Base-by-base conservation (phyloP, 2,888 invertebrate genomes). In the Protula sp. region DNA sequence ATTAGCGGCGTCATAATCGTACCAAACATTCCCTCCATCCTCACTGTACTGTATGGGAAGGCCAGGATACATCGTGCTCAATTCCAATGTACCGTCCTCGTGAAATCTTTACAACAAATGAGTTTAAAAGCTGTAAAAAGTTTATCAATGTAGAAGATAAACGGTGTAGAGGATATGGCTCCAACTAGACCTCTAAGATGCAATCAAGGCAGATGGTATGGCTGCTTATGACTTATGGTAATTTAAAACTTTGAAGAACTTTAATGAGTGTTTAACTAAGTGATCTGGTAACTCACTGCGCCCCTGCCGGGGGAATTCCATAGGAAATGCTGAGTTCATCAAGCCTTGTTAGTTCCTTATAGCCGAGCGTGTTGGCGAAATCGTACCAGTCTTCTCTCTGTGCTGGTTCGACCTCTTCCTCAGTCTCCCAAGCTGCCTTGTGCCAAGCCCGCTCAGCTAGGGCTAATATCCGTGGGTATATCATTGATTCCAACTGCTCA, bases 361-460 rank as follows among this genome's bases (percentile, higher is more conserved):
- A 62, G 1, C 74, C 77, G 4, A 78, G 56, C 3, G 67, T 62
- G 58, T 68, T 68, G 22, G 74, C 71, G 69, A 77, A 78, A 19
- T 59, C 58, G 26, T 61, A 62, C 75, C 75, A 78, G 61, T 77
- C 75, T 14, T 58, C 48, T 9, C 45, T 38, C 45, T 38, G n/a
- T 14, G 38, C 38, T 14, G 38, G 9, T 19, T 38, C 19, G 9
- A 9, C 38, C 38, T 38, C 38, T 19, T 38, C 38, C 9, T 38
- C 76, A 74, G 75, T 24, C 24, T 67, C 67, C 76, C 76, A 78
- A 0, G 55, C n/a, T 9, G 77, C 75, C 59, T 71, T 69, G 59
- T 77, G 74, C 78, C 78, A 78, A 2, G 76, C 74, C 28, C 77
- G 59, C 63, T 78, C 77, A 2, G 75, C 76, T 3, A 77, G 60